Evolutionary conservation across 2,888 invertebrate species (phyloP), one percentile per base, ranked within the genome.

Genomic region (Trissolcus brochymenae): DNA sequence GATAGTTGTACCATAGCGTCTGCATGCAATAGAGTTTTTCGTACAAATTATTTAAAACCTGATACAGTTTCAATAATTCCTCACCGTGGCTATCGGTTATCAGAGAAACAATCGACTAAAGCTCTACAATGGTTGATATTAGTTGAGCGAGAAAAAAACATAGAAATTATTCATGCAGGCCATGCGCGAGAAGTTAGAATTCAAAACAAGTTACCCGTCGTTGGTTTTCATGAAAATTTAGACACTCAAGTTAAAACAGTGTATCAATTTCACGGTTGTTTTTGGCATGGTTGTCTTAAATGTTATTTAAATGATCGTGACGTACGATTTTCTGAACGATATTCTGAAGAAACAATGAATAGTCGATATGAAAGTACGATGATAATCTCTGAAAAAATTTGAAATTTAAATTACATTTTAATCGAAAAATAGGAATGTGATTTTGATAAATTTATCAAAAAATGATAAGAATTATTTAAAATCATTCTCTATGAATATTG

Each of bases 221-320:
- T 53, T 25, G 65, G 65, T 11, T 56, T 14, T 35, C n/a, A 56
- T 17, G 55, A 66, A 50, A 14, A 66, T 21, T 21, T 21, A 4
- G 21, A 21, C 21, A 7, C 9, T 4, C 13, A 65, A n/a, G 35
- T 16, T 0, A 62, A 41, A 53, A 40, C 6, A 4, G 55, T 66
- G 0, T 66, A 57, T 17, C 56, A 57, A 16, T 66, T 66, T 29
- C 66, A 66, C 4, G 66, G 65, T 1, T 57, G 66, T 41, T 66
- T 17, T 40, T 66, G 51, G 51, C 57, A 66, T 21, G 50, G 66
- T 0, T 66, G 56, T n/a, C 9, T 7, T 1, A 21, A 43, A 43
- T 57, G 57, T 29, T 57, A 13, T 16, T 21, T 21, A 9, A 53
- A 9, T 17, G 16, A 16, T 35, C 16, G 35, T 9, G 55, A 55